These are phyloP conservation scores for Microctonus hyperodae DNA, from an alignment of 2,888 invertebrate species.

Conservation along the genomic window DNA sequence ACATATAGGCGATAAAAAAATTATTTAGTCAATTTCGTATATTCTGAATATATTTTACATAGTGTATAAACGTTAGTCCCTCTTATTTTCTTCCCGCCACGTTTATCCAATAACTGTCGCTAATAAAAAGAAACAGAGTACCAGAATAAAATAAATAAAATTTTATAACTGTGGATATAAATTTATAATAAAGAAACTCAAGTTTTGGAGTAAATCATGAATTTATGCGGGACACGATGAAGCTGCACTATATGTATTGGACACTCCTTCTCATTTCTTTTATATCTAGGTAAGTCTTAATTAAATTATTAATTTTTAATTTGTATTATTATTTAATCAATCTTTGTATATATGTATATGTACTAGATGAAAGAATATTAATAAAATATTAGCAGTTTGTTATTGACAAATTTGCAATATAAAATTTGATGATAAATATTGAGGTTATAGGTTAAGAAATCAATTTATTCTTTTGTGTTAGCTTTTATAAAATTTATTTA, in stretches of 20 bases:
- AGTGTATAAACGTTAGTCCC: background rate
- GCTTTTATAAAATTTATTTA: too few relatives aligned
- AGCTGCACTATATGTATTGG: constrained; percentile 70
- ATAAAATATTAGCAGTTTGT: too few relatives aligned
- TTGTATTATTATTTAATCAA: constrained; percentile 27
- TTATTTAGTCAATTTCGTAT: background rate
- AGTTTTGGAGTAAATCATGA: constrained; percentile 38
- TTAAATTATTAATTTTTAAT: constrained; percentile 41
- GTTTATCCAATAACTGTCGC: background rate
- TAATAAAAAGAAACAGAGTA: background rate
- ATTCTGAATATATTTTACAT: background rate
- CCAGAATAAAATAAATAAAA: background rate
- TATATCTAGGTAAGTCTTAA: constrained; percentile 67
- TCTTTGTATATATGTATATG: constrained; percentile 1
- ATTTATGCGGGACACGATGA: constrained; percentile 64
- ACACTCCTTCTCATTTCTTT: constrained; percentile 70
- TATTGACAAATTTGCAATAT: too few relatives aligned
- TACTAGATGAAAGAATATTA: too few relatives aligned
- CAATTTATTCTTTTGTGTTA: too few relatives aligned
- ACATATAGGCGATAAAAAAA: constrained; percentile 13
- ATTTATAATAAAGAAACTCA: constrained; percentile 13
- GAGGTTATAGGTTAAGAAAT: too few relatives aligned
- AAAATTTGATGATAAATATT: too few relatives aligned
- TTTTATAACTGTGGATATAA: background rate
- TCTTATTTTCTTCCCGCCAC: background rate